Evolutionary conservation across 2,113 vertebrate species (phyloP), one percentile per base, ranked within the genome.

Genomic region (Oryzias celebensis): DNA sequence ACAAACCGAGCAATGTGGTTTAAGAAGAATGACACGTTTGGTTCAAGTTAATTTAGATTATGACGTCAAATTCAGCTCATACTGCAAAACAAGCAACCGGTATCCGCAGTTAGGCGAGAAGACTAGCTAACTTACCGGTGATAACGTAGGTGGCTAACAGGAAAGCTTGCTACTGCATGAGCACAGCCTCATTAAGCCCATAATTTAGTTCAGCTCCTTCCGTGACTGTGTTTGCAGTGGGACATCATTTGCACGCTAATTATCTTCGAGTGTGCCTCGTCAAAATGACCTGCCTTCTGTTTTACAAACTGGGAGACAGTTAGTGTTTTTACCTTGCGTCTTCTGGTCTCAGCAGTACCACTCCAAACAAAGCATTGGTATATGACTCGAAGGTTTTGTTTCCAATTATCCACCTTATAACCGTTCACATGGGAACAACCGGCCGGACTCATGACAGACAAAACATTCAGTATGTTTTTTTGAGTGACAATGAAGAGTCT

Each of bases 331-430:
- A 95, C 96, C 96, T 98, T 98, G 85, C 95, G 94, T 92, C 95
- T 96, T 88, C 95, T 94, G 91, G 95, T 95, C 91, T 98, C 96
- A 58, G 94, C 94, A 71, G 94, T 94, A 72, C 95, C 95, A 87
- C 94, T 96, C 96, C 96, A 98, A 85, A 98, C 96, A 94, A 98
- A 98, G 92, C 95, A 96, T 91, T 98, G 96, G 92, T 98, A 98
- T 80, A 98, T 98, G 80, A 96, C 95, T 70, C 96, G 93, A 81
- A 98, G 94, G 74, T 97, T 98, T 93, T 97, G 96, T 92, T 95
- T 96, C 96, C 96, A 98, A 90, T 98, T 97, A 75, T 98, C 96
- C 95, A 97, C 96, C 92, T 98, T 98, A 92, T 96, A 98, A 87
- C 93, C 93, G 92, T 94, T 94, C 93, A 98, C 94, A 93, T 98